These are phyloP conservation scores for Cheirogaleus medius DNA, from an alignment of 2,113 vertebrate species.

Conservation along the genomic window DNA sequence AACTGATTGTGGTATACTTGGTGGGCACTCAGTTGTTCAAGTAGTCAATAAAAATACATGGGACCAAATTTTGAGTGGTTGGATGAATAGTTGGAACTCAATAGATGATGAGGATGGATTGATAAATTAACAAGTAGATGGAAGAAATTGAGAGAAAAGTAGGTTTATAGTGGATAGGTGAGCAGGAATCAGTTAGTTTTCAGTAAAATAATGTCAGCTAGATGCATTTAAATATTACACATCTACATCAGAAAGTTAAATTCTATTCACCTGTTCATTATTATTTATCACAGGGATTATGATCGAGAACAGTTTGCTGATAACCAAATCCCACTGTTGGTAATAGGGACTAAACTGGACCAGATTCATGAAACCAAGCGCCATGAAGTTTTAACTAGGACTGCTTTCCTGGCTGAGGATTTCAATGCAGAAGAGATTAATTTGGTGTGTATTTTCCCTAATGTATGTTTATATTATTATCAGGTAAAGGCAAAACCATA, in stretches of 20 bases:
- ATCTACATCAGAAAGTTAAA: slow-evolving; percentile 30
- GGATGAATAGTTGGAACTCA: neutral
- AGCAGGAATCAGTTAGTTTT: neutral
- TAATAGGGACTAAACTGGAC: slow-evolving; percentile 98
- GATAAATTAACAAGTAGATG: neutral
- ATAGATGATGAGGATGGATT: neutral
- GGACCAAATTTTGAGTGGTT: slow-evolving; percentile 7
- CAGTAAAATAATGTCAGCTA: neutral
- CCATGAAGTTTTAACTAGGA: slow-evolving; percentile 95
- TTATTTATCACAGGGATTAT: slow-evolving; percentile 89
- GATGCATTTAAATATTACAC: slow-evolving; percentile 32
- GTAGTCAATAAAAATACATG: neutral
- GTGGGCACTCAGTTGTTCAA: neutral
- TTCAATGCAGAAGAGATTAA: slow-evolving; percentile 99
- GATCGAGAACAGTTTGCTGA: slow-evolving; percentile 97
- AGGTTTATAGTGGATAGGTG: neutral
- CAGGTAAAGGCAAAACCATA: neutral
- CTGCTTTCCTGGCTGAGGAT: slow-evolving; percentile 96
- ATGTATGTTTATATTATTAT: slow-evolving; percentile 20
- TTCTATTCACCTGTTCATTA: slow-evolving; percentile 55
- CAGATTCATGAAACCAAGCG: slow-evolving; percentile 96
- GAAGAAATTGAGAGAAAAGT: neutral
- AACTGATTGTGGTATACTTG: neutral
- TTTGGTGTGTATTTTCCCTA: slow-evolving; percentile 87
- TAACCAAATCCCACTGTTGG: slow-evolving; percentile 94